Base-by-base conservation (phyloP, 2,888 invertebrate species). In the Phyto melanocephala region DNA sequence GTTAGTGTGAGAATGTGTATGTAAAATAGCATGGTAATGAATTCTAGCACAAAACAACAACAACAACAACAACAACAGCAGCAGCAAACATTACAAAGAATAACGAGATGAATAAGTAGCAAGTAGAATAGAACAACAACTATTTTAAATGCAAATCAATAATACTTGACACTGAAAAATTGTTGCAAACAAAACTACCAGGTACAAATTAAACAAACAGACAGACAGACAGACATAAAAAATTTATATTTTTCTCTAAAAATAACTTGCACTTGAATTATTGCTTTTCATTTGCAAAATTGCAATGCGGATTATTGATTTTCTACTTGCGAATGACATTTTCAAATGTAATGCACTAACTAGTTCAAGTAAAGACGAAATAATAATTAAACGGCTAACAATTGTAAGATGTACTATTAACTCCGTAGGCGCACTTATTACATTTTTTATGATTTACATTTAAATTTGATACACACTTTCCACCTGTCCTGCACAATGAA, bases 91-190 rank as follows among this genome's bases (percentile, higher is more conserved):
- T n/a, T n/a, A 28, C 28, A 28, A 28, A 28, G 4, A 28, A 28
- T 6, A 5, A 28, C 28, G 28, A 28, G 28, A 28, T 28, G 28
- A 28, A 28, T 28, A 28, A 28, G 28, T 28, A 28, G 28, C 6
- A 28, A 28, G 6, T 28, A 28, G 4, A 28, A 5, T 5, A 28
- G 28, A 47, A 11, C 22, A 24, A 33, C 15, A 45, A 6, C n/a
- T 28, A 63, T 24, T 63, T 33, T 17, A 37, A 67, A 67, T 40
- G 56, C 35, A 68, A 78, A 81, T 81, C 81, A 74, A 81, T 81
- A 78, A 56, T 50, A 65, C 81, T 81, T 81, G 81, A 81, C 81
- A 81, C 74, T 81, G 81, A 81, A 74, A 56, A 42, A 45, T 17
- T 7, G 33, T 70, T 63, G 20, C 17, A 13, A 62, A 42, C 35